Percentiles rank a stretch among this genome's conserved stretches.
These are phyloP conservation scores for Pseudoips prasinana DNA, from an alignment of 2,888 invertebrate genomes.

Conservation along the genomic window DNA sequence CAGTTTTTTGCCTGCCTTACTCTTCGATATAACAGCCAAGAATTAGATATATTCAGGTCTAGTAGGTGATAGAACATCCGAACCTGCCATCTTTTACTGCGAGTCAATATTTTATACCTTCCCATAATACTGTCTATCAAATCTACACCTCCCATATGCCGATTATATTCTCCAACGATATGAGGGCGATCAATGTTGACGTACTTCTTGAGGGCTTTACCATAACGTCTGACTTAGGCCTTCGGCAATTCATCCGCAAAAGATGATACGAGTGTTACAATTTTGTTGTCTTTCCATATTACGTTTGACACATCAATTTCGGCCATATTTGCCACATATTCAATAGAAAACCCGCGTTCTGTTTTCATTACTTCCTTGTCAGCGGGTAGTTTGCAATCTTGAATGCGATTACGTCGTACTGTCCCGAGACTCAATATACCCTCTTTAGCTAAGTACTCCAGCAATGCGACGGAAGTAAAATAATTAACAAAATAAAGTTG, in stretches of 20 bases:
- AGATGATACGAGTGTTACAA: constrained; percentile 36
- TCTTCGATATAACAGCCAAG: constrained; percentile 32
- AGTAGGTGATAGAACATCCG: constrained; percentile 39
- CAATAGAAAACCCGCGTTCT: constrained; percentile 17
- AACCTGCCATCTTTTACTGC: constrained; percentile 28
- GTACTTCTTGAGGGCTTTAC: constrained; percentile 24
- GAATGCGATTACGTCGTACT: constrained; percentile 37
- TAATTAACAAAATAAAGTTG: no score
- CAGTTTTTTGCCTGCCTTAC: constrained; percentile 9
- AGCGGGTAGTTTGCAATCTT: constrained; percentile 28
- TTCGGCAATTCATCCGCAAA: constrained; percentile 35
- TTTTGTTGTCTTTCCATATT: constrained; percentile 49
- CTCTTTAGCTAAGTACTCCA: constrained; percentile 36
- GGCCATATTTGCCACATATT: constrained; percentile 25
- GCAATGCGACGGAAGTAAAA: constrained; percentile 27
- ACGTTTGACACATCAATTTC: constrained; percentile 30
- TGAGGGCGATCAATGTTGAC: constrained; percentile 27
- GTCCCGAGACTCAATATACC: constrained; percentile 27
- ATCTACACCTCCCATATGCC: constrained; percentile 29
- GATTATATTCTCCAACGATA: constrained; percentile 26
- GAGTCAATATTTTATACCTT: constrained; percentile 16
- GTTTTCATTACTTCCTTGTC: constrained; percentile 30
- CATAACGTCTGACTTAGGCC: constrained; percentile 27
- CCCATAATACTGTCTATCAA: constrained; percentile 24
- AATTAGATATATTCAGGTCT: constrained; percentile 35